Percentiles rank a stretch among this genome's conserved stretches.
These are phyloP conservation scores for Plemyria rubiginata DNA, from an alignment of 2,888 invertebrate genomes.

Conservation along the genomic window DNA sequence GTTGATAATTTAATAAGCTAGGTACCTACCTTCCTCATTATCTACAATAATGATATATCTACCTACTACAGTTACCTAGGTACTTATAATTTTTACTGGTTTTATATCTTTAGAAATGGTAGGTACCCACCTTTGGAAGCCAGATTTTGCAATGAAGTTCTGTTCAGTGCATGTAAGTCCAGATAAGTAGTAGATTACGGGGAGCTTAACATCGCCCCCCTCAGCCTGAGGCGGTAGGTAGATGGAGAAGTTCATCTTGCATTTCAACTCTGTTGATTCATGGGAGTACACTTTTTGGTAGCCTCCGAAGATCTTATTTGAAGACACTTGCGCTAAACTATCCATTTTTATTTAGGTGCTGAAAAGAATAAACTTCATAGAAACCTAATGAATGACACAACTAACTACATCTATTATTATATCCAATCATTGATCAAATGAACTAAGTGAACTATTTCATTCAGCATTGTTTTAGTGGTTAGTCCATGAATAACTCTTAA, in stretches of 20 bases:
- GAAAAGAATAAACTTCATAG: background rate
- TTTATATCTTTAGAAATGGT: too few species aligned
- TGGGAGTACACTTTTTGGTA: conserved; percentile 94
- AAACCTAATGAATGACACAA: too few species aligned
- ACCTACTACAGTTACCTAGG: too few species aligned
- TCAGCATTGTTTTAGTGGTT: too few species aligned
- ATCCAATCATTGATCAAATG: too few species aligned
- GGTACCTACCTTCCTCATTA: too few species aligned
- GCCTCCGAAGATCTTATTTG: conserved; percentile 92
- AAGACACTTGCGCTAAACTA: conserved; percentile 85
- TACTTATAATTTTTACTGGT: too few species aligned
- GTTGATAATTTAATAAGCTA: background rate
- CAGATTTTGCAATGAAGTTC: conserved; percentile 97
- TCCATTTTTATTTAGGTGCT: conserved; percentile 64
- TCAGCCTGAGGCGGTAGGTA: conserved; percentile 93
- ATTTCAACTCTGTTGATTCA: conserved; percentile 90
- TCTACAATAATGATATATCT: too few species aligned
- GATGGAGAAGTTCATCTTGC: conserved; percentile 96
- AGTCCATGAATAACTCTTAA: too few species aligned
- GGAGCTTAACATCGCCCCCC: conserved; percentile 86
- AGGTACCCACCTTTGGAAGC: conserved; percentile 89
- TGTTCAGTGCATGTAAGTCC: conserved; percentile 97
- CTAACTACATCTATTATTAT: too few species aligned
- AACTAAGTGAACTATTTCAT: too few species aligned
- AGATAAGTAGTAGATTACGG: conserved; percentile 96